Evolutionary conservation across 2,888 invertebrate species (phyloP), one percentile per base, ranked within the genome.

Genomic region (Oxyteleia sp.): DNA sequence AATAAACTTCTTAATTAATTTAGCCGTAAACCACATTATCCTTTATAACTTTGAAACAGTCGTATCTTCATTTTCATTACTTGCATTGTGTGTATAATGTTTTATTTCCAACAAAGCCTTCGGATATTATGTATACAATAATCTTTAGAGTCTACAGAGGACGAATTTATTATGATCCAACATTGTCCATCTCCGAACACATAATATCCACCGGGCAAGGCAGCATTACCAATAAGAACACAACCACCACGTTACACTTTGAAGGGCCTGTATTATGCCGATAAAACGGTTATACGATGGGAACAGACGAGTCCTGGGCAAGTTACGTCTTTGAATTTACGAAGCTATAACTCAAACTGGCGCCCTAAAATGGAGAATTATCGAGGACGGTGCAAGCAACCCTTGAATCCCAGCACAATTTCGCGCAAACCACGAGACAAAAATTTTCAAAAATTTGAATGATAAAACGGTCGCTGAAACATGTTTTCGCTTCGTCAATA

Each of bases 331-430:
- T 88, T 85, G 88, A 88, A 90, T 88, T 88, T 90, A 87, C 49
- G 7, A 87, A 89, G 88, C 89, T 84, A 88, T 90, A 89, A 88
- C 87, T 90, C 89, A 90, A 89, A 89, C 75, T 57, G 82, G 76
- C 86, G 81, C 83, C 85, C 85, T 49, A 26, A 63, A 45, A 35
- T 64, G 51, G 75, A 57, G 64, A 63, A 82, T 82, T 64, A 63
- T 23, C 49, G 72, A 32, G 45, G 55, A 53, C 26, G 71, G 23
- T 13, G 71, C 64, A 32, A 29, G 35, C 53, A 71, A 45, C 71
- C 76, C 76, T 72, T 63, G 32, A 45, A 57, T 72, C 16, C 32
- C 57, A 63, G 16, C 18, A 43, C 55, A 51, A 51, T 41, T 76
- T 47, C 32, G 13, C 35, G 43, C 15, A 45, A 51, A 23, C 32